phyloP scores from a whole-genome alignment of 2,888 invertebrate species.

The Unio delphinus region DNA sequence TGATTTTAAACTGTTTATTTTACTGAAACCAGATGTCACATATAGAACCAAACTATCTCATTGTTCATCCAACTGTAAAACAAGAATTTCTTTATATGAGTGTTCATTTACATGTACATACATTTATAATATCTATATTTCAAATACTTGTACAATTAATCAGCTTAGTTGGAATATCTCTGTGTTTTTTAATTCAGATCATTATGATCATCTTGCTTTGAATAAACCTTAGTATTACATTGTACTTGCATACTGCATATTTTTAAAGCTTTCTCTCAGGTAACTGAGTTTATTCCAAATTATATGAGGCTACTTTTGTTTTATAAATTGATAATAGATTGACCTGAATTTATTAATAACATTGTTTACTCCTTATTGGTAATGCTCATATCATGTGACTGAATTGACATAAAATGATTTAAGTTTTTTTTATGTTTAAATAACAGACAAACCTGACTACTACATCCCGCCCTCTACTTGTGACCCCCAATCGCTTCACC shows the following conservation, averaged over 20 bases:
- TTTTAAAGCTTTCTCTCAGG: too few relatives aligned
- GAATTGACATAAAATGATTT: background rate
- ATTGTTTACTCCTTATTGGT: too few relatives aligned
- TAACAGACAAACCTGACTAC: slow-evolving; percentile 80
- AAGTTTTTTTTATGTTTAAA: background rate
- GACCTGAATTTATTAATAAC: too few relatives aligned
- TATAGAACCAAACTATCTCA: background rate
- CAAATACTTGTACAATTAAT: background rate
- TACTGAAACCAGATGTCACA: background rate
- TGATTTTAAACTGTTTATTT: background rate
- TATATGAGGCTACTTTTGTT: too few relatives aligned
- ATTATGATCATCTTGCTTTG: too few relatives aligned
- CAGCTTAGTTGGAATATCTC: background rate
- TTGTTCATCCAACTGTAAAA: background rate
- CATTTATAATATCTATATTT: background rate
- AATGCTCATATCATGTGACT: too few relatives aligned
- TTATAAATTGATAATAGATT: too few relatives aligned
- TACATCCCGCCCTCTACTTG: slow-evolving; percentile 84
- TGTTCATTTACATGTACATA: background rate
- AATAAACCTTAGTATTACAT: too few relatives aligned
- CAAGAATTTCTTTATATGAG: background rate
- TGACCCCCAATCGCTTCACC: slow-evolving; percentile 91
- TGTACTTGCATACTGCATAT: too few relatives aligned
- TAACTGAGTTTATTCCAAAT: too few relatives aligned
- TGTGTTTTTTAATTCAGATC: too few relatives aligned